Base-by-base conservation (phyloP, 2,113 vertebrate species). In the Oryzias celebensis region DNA sequence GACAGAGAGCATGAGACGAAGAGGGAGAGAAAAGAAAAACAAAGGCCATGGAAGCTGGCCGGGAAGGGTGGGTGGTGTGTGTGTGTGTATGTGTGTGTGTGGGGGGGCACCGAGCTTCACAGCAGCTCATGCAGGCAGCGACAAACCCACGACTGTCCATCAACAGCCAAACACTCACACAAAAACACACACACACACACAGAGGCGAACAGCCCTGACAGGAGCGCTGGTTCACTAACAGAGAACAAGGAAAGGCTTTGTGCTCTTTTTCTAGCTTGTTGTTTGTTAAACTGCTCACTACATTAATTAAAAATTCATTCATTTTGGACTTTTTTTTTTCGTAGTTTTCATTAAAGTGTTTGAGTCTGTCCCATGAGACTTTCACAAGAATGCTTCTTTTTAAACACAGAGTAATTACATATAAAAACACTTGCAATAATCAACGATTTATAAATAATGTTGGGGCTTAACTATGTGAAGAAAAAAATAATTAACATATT, bases 101-200 rank as follows among this genome's bases (percentile, higher is more conserved):
- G 20, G 41, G 76, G 67, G 71, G 84, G 72, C 78, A 83, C 45
- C 44, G 80, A 70, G 87, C 80, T 83, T 84, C 79, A 89, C 81
- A 87, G 85, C 75, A 84, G 87, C 84, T 89, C 87, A 90, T 90
- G 86, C 88, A 81, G 85, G 77, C 86, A 73, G 87, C 76, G 83
- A 91, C 88, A 88, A 89, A 87, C 80, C 80, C 78, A 63, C 67
- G 62, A 85, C 80, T 89, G 88, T 87, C 88, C 82, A 85, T 90
- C 89, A 91, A 73, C 69, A 87, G 46, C 42, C 50, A 12, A 58
- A 62, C 68, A 51, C 45, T 26, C 42, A 45, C 45, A 57, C 56
- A 49, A 55, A 50, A 67, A 64, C 46, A 41, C 60, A 55, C 55
- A 59, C 59, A 62, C 63, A 46, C 18, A 69, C 41, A 51, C 6